Conservation (phyloP, 2,797 vertebrate genomes). For the Enteromius treurensis region DNA sequence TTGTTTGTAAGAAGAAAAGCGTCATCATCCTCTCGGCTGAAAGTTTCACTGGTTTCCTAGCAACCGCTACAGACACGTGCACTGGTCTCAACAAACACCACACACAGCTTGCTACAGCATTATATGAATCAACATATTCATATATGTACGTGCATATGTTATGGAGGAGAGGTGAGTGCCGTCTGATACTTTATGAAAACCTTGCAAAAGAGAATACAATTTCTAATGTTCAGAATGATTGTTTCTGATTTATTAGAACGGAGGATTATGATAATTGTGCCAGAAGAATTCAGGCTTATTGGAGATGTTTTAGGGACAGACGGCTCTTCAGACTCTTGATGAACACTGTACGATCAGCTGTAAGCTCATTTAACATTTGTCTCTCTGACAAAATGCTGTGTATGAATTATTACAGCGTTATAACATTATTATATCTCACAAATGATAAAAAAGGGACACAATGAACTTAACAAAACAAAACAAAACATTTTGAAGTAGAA, state of each 20-base stretch:
- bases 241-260: background rate
- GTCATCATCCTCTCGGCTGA: background rate
- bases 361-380: constrained; percentile 58
- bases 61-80: background rate
- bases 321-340: constrained; percentile 72
- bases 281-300: constrained; percentile 68
- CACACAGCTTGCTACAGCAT: background rate
- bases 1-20: background rate
- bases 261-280: constrained; percentile 55
- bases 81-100: background rate
- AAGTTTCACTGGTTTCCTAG: constrained; percentile 3
- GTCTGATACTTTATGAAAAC: background rate
- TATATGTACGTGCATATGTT: no score
- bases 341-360: constrained; percentile 69
- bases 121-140: background rate
- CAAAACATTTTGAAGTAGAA: no score
- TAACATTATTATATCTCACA: background rate
- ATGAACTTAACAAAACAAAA: background rate
- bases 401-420: background rate
- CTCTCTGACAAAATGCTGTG: background rate
- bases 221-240: background rate
- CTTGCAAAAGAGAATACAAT: background rate
- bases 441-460: background rate
- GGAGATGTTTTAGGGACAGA: constrained; percentile 66
- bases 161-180: background rate